Evolutionary conservation across 1,140 invertebrate species (phyloP), one percentile per base, ranked within the genome.

Genomic region (Ephestia elutella): DNA sequence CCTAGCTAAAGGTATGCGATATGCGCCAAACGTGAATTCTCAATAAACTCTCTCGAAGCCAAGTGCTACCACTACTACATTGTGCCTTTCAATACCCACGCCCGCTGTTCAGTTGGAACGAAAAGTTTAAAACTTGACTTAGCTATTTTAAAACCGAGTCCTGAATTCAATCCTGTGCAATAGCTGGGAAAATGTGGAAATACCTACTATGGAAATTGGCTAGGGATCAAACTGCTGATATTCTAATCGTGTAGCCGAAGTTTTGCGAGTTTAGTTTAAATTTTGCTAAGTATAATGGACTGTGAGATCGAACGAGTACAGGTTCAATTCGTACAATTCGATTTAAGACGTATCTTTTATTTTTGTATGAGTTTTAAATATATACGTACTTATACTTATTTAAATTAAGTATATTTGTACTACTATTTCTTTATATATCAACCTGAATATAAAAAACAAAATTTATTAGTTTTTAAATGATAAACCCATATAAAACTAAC

Each of bases 181-280:
- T 15, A 44, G 38, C 15, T 10, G 38, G n/a, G 13, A 44, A 44
- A 44, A 44, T 44, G 38, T 44, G 38, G 13, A 44, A 44, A 44
- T 44, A 44, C 38, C 38, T n/a, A 44, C 13, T 44, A 44, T 44
- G 38, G 38, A 44, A 44, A 44, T 44, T 44, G 38, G 38, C 38
- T 5, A 44, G 38, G 38, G 38, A 44, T 44, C 38, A 44, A 44
- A 44, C 38, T 44, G 38, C 38, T 44, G 38, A 44, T 44, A 44
- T 44, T 44, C 38, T 44, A 44, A 44, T 44, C 38, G n/a, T 44
- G 13, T 44, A 44, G 13, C 15, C 2, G 1, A 44, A 44, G 10
- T 44, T 44, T 15, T 9, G 13, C 9, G 30, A 32, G 30, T 32
- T 32, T 44, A n/a, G 38, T 15, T 15, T 44, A 13, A 44, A 44